A percentile compares a stretch with the other conserved stretches of the same genome.
Conservation (phyloP, 92 coral and sea anemone species). For the Heteractis magnifica region DNA sequence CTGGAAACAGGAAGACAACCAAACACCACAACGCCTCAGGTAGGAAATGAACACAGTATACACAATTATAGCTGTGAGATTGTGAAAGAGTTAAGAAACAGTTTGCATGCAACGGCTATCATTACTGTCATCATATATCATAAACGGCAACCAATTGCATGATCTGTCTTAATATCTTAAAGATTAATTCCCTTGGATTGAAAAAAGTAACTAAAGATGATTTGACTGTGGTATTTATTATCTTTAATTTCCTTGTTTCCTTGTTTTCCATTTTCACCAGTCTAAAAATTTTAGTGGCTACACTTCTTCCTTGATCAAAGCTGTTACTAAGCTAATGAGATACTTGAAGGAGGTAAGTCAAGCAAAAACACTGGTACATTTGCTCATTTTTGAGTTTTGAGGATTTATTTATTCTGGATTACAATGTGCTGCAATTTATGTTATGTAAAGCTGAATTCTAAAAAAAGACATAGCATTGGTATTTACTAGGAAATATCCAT, state of each 20-base stretch:
- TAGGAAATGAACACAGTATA: background rate
- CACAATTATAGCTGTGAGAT: background rate
- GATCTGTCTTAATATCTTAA: no score
- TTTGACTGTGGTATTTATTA: background rate
- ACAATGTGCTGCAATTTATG: no score
- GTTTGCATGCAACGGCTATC: no score
- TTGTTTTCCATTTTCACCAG: slow-evolving; percentile 17
- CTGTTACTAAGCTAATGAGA: slow-evolving; percentile 87
- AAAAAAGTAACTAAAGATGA: no score
- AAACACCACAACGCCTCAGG: slow-evolving; percentile 33
- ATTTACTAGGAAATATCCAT: background rate
- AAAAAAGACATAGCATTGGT: background rate
- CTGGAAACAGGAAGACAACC: slow-evolving; percentile 83
- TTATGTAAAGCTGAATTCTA: no score
- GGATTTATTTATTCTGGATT: no score
- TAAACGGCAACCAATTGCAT: no score
- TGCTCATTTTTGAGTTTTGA: no score
- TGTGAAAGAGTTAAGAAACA: no score
- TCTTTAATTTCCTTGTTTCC: background rate
- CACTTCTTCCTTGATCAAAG: slow-evolving; percentile 80
- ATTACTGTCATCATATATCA: no score
- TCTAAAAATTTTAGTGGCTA: slow-evolving; percentile 78
- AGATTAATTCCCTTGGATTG: no score
- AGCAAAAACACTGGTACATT: no score
- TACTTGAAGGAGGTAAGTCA: slow-evolving; percentile 79